These are phyloP conservation scores for Daboia siamensis DNA, from an alignment of 2,113 vertebrate species.

Conservation along the genomic window DNA sequence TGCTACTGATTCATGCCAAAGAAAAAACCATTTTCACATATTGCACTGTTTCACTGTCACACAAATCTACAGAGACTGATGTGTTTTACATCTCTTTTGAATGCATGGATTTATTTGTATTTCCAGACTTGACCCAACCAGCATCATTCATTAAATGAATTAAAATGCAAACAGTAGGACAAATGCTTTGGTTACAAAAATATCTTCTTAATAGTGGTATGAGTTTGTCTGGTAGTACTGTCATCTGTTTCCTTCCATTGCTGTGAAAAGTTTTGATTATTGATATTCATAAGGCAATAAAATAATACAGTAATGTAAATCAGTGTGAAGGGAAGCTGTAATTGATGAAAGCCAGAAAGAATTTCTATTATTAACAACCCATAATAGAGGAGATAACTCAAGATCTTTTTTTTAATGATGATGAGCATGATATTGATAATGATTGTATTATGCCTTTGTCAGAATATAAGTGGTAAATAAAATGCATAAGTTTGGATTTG, in stretches of 20 bases:
- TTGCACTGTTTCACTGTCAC: background rate
- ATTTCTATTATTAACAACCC: background rate
- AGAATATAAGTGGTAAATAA: background rate
- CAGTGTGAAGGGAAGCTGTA: conserved; percentile 17
- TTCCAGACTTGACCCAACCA: background rate
- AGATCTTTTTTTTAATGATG: background rate
- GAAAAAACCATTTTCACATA: background rate
- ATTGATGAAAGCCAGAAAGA: background rate
- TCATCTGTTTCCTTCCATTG: conserved; percentile 40
- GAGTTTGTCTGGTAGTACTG: conserved; percentile 19
- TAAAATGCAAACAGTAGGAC: background rate
- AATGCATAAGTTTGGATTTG: background rate
- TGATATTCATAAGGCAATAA: conserved; percentile 28
- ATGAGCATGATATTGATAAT: background rate
- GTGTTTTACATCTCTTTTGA: background rate
- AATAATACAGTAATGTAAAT: conserved; percentile 7
- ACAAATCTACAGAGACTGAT: background rate
- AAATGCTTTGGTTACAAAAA: conserved; percentile 28
- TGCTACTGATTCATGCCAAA: background rate
- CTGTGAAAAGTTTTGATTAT: conserved; percentile 6
- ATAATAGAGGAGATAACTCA: background rate
- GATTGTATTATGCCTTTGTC: background rate
- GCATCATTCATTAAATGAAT: background rate
- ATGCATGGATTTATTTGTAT: background rate
- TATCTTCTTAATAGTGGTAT: background rate